Evolutionary conservation across 2,888 invertebrate genomes (phyloP).

Genomic region (Oscheius myriophilus): DNA sequence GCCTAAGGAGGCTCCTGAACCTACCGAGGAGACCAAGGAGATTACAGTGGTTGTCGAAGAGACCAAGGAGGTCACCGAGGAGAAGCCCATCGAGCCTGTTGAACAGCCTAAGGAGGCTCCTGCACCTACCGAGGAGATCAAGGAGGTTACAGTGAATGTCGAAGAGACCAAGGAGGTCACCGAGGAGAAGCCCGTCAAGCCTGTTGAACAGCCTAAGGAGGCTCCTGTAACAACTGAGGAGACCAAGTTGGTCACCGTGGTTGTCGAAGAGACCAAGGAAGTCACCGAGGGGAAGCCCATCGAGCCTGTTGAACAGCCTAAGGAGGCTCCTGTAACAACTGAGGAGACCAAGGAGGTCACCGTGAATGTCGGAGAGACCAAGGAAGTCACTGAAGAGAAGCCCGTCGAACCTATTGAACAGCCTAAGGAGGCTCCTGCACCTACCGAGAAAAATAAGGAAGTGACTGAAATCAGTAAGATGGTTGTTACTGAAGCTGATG

Average conservation of each 20-base stretch:
- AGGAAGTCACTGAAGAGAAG: neutral
- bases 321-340: neutral
- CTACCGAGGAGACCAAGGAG: constrained; percentile 5
- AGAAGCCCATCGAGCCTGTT: no score
- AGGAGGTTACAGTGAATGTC: neutral
- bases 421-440: neutral
- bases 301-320: neutral
- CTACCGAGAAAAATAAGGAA: constrained; percentile 2
- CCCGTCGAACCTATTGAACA: neutral
- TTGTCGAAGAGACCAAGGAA: neutral
- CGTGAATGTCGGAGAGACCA: neutral
- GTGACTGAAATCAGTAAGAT: neutral
- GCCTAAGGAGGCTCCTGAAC: neutral
- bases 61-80: no score
- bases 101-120: constrained; percentile 9
- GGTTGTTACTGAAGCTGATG: neutral
- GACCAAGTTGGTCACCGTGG: neutral
- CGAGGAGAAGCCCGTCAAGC: neutral
- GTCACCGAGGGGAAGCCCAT: neutral
- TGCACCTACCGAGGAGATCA: constrained; percentile 6
- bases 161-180: neutral
- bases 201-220: neutral
- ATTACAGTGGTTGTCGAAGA: no score
- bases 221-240: neutral
- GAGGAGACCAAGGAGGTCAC: neutral